These are phyloP conservation scores for Tiliacea citrago DNA, from an alignment of 2,888 invertebrate genomes.

Conservation along the genomic window DNA sequence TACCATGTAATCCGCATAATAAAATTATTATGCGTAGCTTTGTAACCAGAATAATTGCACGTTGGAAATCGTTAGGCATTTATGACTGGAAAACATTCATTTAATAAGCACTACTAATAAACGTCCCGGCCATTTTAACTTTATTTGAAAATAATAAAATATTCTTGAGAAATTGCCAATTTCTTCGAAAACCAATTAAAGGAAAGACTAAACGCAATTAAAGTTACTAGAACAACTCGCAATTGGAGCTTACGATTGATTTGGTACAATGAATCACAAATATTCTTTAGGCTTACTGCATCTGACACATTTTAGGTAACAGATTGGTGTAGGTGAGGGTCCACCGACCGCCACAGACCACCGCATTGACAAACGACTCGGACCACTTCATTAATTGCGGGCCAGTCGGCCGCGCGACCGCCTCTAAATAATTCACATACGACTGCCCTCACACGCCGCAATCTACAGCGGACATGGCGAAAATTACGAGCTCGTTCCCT, in stretches of 20 bases:
- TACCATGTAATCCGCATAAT: slow-evolving; percentile 73
- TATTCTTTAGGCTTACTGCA: slow-evolving; percentile 69
- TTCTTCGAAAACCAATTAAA: slow-evolving; percentile 48
- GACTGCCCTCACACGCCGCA: slow-evolving; percentile 79
- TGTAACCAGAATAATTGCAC: slow-evolving; percentile 59
- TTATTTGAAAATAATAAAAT: slow-evolving; percentile 23
- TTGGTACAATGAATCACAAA: slow-evolving; percentile 56
- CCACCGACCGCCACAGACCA: slow-evolving; percentile 76
- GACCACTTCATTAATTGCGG: slow-evolving; percentile 89
- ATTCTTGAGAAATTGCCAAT: slow-evolving; percentile 33
- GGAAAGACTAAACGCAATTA: slow-evolving; percentile 31
- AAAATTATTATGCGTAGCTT: slow-evolving; percentile 70
- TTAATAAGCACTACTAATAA: slow-evolving; percentile 37
- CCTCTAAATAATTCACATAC: slow-evolving; percentile 89
- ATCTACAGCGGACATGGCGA: slow-evolving; percentile 77
- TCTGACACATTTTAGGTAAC: slow-evolving; percentile 81
- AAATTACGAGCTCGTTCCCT: slow-evolving; percentile 77
- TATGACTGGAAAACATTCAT: slow-evolving; percentile 57
- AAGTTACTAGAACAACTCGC: slow-evolving; percentile 37
- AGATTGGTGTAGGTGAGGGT: slow-evolving; percentile 79
- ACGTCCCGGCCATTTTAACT: slow-evolving; percentile 30
- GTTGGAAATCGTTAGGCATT: slow-evolving; percentile 56
- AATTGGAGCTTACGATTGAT: slow-evolving; percentile 56
- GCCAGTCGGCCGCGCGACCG: slow-evolving; percentile 83
- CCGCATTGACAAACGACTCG: slow-evolving; percentile 88